These are phyloP conservation scores for Rhincodon typus DNA, from an alignment of 2,797 vertebrate genomes.

Conservation along the genomic window DNA sequence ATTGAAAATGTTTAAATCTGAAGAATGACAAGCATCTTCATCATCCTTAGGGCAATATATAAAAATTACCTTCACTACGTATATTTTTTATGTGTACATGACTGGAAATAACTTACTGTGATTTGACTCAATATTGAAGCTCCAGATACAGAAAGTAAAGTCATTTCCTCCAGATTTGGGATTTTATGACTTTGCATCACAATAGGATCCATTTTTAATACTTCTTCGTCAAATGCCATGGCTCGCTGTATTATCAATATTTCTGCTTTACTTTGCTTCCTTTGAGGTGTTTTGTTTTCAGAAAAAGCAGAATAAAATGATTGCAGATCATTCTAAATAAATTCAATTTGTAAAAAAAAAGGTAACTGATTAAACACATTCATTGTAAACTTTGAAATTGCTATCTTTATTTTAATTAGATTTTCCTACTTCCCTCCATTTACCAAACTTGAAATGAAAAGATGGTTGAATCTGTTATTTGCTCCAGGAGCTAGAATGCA, in stretches of 20 bases:
- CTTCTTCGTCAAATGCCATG: slow-evolving; percentile 53
- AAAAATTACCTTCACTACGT: background rate
- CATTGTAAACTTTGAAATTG: background rate
- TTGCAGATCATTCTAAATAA: slow-evolving; percentile 9
- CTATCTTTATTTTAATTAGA: background rate
- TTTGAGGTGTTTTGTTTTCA: slow-evolving; percentile 2
- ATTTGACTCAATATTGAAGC: slow-evolving; percentile 71
- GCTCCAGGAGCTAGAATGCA: background rate
- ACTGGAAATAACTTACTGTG: slow-evolving; percentile 55
- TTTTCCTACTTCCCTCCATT: background rate
- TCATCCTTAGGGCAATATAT: background rate
- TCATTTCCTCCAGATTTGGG: slow-evolving; percentile 64
- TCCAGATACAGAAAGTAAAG: slow-evolving; percentile 59
- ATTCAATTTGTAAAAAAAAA: slow-evolving; percentile 10
- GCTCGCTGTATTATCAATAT: background rate
- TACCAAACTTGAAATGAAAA: background rate
- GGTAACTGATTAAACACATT: background rate
- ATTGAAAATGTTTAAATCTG: background rate
- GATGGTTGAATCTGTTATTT: background rate
- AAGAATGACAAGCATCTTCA: background rate
- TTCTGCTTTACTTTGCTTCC: background rate
- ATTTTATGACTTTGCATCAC: slow-evolving; percentile 62
- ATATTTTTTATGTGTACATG: background rate
- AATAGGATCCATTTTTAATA: slow-evolving; percentile 64
- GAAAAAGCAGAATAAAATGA: background rate